Base-by-base conservation (phyloP, 2,113 vertebrate genomes). In the Psittacula cyanocephala region DNA sequence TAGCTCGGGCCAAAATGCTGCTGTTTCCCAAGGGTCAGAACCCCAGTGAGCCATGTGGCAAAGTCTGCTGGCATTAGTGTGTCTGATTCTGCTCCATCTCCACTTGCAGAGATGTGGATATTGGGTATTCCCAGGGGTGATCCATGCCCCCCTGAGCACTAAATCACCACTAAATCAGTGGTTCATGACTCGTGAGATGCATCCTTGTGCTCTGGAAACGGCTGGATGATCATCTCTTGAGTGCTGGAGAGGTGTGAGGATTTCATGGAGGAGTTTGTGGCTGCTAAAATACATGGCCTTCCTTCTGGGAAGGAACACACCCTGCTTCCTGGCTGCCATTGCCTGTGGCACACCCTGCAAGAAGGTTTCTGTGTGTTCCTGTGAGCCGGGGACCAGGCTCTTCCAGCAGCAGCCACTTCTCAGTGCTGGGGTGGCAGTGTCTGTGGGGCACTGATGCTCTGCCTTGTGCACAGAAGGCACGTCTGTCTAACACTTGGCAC, bases 371-470 rank as follows among this genome's bases (percentile, higher is more conserved):
- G 2, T 47, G 50, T 17, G 6, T 59, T 82, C 31, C 53, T 88
- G 39, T 9, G 14, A 47, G 25, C 1, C 0, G 0, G 63, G 43
- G 11, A 28, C 24, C 0, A 5, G 44, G 47, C 28, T 79, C 9
- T 81, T 60, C 55, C 67, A 64, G 65, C 4, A 3, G 44, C 70
- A 68, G 65, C 81, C 11, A 3, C 1, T 0, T 55, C 78, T 71
- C 3, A 0, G 67, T 4, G 2, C 70, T 1, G 22, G 24, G 60
- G 13, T 3, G 10, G 19, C 4, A 10, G 39, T 35, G n/a, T 35
- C 39, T n/a, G 46, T 0, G 3, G 5, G 15, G 20, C n/a, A 29
- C 70, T 1, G 2, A 18, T 22, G 71, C 43, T 74, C 47, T 7
- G 15, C n/a, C 17, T 7, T 3, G 2, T 5, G 11, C 1, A 1